Evolutionary conservation across 2,888 invertebrate species (phyloP), one percentile per base, ranked within the genome.

Genomic region (Punctoribates punctum): DNA sequence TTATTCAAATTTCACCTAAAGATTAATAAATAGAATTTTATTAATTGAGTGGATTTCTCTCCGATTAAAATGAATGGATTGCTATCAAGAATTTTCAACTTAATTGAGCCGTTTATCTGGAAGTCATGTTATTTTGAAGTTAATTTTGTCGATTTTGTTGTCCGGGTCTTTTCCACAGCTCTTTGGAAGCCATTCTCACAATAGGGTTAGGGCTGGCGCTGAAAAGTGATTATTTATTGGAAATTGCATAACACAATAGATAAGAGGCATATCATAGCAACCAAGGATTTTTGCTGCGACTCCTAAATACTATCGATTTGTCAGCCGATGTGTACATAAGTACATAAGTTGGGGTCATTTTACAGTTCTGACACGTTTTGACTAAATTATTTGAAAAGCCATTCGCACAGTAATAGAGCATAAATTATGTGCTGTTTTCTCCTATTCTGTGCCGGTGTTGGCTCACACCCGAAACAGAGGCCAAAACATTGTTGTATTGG

Each of bases 291-390:
- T 20, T 51, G 51, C 51, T 51, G 42, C 42, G 42, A 42, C 42
- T 42, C 51, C 20, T 51, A 51, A 51, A 51, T 51, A 20, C 51
- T n/a, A 51, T 51, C 20, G 51, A 51, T 51, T 51, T 51, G 51
- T 51, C 51, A 20, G 20, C 20, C n/a, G 11, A 51, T 20, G 20
- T 20, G n/a, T 51, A 51, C 51, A 51, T 51, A 51, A 51, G n/a
- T 51, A 51, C 51, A 51, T 51, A 51, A 51, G 51, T 51, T n/a
- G n/a, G 20, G 51, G 51, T 51, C 51, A 51, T 51, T 51, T 51
- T 20, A 51, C 51, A 51, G 51, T 51, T 51, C 20, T 51, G 20
- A 51, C 51, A 51, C 51, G 51, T 51, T 51, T 51, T 51, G n/a
- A 51, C 20, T 51, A 51, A 51, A 51, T 51, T 51, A 51, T 51